Conservation (phyloP, 2,888 invertebrate genomes). For the Caenorhabditis plicata region DNA sequence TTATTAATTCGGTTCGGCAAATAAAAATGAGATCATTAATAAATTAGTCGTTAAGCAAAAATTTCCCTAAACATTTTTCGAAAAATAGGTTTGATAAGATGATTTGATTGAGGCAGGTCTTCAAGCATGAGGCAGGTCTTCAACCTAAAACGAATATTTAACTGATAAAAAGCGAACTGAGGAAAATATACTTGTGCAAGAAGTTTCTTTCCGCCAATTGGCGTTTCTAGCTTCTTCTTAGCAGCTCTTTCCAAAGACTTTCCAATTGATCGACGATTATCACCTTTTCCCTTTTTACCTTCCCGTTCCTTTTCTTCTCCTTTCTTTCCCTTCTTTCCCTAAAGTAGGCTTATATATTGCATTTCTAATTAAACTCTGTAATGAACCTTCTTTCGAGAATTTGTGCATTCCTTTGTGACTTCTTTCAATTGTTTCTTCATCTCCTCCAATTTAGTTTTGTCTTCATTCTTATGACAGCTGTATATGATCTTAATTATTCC, state of each 20-base stretch:
- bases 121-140: no score
- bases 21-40: no score
- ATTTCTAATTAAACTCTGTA: conserved; percentile 4
- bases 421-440: conserved; percentile 33
- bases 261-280: conserved; percentile 22
- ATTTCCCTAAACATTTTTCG: no score
- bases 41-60: no score
- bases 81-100: no score
- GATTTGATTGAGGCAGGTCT: no score
- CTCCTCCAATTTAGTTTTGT: conserved; percentile 27
- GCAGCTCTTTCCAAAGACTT: conserved; percentile 32
- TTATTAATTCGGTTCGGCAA: no score
- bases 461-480: conserved; percentile 32
- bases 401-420: conserved; percentile 27
- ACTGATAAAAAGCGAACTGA: no score
- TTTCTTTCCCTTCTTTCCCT: background rate
- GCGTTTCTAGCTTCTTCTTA: conserved; percentile 22
- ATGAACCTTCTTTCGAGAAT: conserved; percentile 13
- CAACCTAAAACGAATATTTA: no score
- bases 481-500: conserved; percentile 1
- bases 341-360: no score
- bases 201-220: conserved; percentile 35
- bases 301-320: conserved; percentile 29
- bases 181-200: conserved; percentile 11
- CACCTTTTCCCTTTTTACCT: conserved; percentile 28